phyloP scores from a whole-genome alignment of 1,140 invertebrate genomes.

The Pantala flavescens region DNA sequence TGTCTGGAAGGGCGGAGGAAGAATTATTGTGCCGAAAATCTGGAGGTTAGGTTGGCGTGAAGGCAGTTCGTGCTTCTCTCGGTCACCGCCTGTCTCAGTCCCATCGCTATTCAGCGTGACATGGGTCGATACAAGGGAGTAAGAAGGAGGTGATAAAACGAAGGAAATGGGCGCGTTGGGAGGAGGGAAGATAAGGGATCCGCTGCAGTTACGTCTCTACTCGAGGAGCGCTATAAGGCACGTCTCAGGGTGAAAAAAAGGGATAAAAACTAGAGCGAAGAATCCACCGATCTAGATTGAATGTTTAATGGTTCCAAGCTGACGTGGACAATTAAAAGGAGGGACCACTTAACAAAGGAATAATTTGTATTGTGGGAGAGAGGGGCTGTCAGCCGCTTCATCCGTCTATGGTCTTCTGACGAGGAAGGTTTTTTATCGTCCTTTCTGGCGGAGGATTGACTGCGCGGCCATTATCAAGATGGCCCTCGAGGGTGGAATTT shows the following conservation, averaged over 20 bases:
- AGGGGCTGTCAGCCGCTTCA: background rate
- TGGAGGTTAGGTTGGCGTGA: conserved; percentile 7
- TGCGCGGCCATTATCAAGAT: conserved; percentile 1
- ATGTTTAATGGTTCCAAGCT: too few relatives aligned
- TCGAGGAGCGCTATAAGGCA: background rate
- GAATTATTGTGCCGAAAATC: conserved; percentile 9
- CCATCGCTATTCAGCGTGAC: conserved; percentile 3
- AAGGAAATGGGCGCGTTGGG: too few relatives aligned
- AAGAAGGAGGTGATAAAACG: too few relatives aligned
- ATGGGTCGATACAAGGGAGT: background rate
- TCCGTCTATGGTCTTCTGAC: background rate
- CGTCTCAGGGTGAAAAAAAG: too few relatives aligned
- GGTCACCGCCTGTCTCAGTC: background rate
- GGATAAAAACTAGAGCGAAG: too few relatives aligned
- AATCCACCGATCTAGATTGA: too few relatives aligned
- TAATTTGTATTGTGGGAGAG: conserved; percentile 9
- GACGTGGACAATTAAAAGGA: background rate
- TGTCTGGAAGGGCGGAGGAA: background rate
- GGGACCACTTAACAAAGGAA: conserved; percentile 4
- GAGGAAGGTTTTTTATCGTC: background rate
- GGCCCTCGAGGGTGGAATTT: background rate
- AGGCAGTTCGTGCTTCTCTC: background rate
- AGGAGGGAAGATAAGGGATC: background rate
- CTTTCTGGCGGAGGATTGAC: background rate
- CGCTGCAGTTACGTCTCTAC: conserved; percentile 3